Percentiles rank a stretch among this genome's conserved stretches.
Evolutionary conservation across 1,140 invertebrate genomes (phyloP).

Genomic region (Aphidius gifuensis): DNA sequence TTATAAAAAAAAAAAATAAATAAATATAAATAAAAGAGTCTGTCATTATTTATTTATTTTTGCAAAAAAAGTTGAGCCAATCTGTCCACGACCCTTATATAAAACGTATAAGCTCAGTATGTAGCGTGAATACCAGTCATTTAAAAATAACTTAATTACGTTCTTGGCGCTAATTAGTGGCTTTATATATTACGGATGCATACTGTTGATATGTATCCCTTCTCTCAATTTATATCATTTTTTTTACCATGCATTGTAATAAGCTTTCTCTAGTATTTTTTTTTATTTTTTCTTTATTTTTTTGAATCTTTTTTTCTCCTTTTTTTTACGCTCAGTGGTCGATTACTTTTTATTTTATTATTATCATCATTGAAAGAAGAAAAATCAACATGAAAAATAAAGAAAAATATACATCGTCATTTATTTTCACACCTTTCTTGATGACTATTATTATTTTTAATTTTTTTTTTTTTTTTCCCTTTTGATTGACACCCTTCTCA

Average conservation of each 20-base stretch:
- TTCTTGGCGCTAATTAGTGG: slow-evolving; percentile 64
- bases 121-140: slow-evolving; percentile 54
- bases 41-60: not conserved
- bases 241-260: not conserved
- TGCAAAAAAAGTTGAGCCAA: no score
- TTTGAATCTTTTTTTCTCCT: no score
- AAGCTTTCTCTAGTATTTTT: no score
- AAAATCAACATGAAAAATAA: not conserved
- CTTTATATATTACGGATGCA: slow-evolving; percentile 19
- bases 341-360: not conserved
- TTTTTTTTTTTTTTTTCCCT: no score
- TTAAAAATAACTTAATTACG: slow-evolving; percentile 67
- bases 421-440: no score
- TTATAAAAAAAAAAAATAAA: no score
- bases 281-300: no score
- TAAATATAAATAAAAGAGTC: no score
- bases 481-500: no score
- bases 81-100: slow-evolving; percentile 8
- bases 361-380: slow-evolving; percentile 1
- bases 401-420: no score
- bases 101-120: slow-evolving; percentile 18
- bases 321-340: no score
- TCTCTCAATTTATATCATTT: slow-evolving; percentile 9
- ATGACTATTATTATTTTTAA: no score
- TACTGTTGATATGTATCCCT: slow-evolving; percentile 22